Conservation (phyloP, 2,888 invertebrate species). For the Sarcophaga carnaria region DNA sequence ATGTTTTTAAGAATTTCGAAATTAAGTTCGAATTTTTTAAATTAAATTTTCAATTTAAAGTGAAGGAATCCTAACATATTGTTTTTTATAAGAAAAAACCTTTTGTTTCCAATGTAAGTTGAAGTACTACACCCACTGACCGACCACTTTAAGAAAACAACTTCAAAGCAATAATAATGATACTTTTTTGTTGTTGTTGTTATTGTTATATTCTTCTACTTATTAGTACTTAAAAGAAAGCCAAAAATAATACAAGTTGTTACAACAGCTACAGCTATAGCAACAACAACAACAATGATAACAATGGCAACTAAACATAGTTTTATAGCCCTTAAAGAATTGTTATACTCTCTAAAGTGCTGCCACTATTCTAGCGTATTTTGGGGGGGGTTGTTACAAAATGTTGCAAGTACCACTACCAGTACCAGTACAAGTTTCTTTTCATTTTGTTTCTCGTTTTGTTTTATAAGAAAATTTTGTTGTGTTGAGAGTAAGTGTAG, state of each 20-base stretch:
- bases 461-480: constrained; percentile 28
- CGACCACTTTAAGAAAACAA: background rate
- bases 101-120: background rate
- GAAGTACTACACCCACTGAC: background rate
- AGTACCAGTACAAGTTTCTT: background rate
- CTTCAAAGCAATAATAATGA: constrained; percentile 12
- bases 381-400: background rate
- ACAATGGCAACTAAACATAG: constrained; percentile 1
- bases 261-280: background rate
- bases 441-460: too few species aligned
- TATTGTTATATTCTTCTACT: constrained; percentile 13
- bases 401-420: constrained; percentile 10
- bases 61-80: too few species aligned
- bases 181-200: background rate
- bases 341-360: constrained; percentile 28
- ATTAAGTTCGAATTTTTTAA: too few species aligned
- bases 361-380: background rate
- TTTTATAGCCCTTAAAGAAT: constrained; percentile 35
- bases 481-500: constrained; percentile 24
- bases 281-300: background rate
- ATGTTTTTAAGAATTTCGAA: too few species aligned
- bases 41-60: too few species aligned
- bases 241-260: constrained; percentile 54
- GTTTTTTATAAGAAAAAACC: background rate
- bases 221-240: constrained; percentile 30